phyloP scores from a whole-genome alignment of 2,113 vertebrate genomes.

The Otocyon megalotis region DNA sequence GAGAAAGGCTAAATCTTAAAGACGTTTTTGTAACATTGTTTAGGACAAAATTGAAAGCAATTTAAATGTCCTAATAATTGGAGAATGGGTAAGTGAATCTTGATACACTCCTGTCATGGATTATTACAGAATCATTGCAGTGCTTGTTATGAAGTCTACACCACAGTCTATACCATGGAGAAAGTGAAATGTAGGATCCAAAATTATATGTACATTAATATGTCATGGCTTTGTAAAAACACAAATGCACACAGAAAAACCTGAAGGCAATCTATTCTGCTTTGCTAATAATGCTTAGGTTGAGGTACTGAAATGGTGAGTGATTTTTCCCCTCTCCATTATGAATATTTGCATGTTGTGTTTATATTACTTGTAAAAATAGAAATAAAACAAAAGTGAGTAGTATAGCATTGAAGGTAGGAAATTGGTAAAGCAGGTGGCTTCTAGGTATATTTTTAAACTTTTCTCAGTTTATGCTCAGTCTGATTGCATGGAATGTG shows the following conservation, averaged over 20 bases:
- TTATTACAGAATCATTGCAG: neutral
- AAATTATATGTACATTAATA: slow-evolving; percentile 22
- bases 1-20: slow-evolving; percentile 60
- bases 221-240: slow-evolving; percentile 56
- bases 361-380: slow-evolving; percentile 49
- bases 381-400: slow-evolving; percentile 24
- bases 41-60: slow-evolving; percentile 34
- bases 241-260: neutral
- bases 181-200: slow-evolving; percentile 33
- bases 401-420: neutral
- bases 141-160: slow-evolving; percentile 39
- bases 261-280: neutral
- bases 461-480: slow-evolving; percentile 31
- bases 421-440: neutral
- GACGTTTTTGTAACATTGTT: slow-evolving; percentile 57
- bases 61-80: slow-evolving; percentile 61
- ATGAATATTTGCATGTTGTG: neutral
- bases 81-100: slow-evolving; percentile 49
- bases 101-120: slow-evolving; percentile 42
- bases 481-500: neutral
- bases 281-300: slow-evolving; percentile 24
- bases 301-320: slow-evolving; percentile 1
- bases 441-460: slow-evolving; percentile 40
- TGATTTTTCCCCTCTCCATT: slow-evolving; percentile 24
- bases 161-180: neutral